Evolutionary conservation across 2,888 invertebrate genomes (phyloP).

Genomic region (Drosophila mimica): DNA sequence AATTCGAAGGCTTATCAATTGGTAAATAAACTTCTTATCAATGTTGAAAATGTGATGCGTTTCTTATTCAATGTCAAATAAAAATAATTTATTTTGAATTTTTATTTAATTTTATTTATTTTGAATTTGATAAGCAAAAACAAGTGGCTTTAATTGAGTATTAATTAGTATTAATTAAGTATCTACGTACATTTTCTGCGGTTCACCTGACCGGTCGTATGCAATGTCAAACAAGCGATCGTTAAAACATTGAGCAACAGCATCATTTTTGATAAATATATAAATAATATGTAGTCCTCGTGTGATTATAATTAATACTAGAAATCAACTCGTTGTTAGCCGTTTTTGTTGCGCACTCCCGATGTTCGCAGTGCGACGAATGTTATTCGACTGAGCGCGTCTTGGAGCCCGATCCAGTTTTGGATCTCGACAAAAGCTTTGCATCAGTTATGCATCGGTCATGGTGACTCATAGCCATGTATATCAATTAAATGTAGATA

Average conservation of each 20-base stretch:
- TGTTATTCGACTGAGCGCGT: constrained; percentile 69
- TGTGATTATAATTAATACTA: neutral
- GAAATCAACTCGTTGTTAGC: neutral
- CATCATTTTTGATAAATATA: constrained; percentile 35
- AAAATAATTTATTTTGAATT: no score
- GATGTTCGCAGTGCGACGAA: constrained; percentile 46
- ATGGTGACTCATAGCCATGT: neutral
- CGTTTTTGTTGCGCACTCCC: constrained; percentile 18
- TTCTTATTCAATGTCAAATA: no score
- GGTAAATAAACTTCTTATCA: neutral
- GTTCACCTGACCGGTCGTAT: constrained; percentile 62
- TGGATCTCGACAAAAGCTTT: constrained; percentile 7
- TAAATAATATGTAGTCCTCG: neutral
- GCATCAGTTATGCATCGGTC: neutral
- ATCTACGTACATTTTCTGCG: constrained; percentile 55
- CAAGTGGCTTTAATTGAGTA: no score
- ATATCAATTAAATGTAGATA: constrained; percentile 47
- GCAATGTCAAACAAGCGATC: constrained; percentile 43
- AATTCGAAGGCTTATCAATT: no score
- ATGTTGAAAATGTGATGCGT: neutral
- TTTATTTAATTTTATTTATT: neutral
- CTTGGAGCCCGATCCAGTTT: constrained; percentile 20
- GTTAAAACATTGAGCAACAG: constrained; percentile 40
- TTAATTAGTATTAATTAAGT: no score
- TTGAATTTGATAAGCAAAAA: no score